phyloP scores from a whole-genome alignment of 2,888 invertebrate species.

The Uropetala carovei region DNA sequence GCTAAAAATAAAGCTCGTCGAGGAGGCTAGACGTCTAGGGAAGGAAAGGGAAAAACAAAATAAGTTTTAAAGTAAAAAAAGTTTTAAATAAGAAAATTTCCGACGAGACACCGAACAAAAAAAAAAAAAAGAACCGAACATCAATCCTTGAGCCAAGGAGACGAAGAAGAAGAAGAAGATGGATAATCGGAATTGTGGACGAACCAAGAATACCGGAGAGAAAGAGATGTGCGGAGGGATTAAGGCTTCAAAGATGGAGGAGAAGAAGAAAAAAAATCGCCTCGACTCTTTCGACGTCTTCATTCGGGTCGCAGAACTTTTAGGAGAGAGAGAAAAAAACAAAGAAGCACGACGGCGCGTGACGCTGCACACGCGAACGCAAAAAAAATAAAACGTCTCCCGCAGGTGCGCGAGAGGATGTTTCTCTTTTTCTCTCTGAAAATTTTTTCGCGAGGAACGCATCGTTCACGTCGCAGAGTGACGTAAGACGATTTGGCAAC shows the following conservation, averaged over 20 bases:
- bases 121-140: too few species aligned
- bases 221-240: neutral
- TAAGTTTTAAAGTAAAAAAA: neutral
- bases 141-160: neutral
- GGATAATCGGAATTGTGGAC: neutral
- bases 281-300: neutral
- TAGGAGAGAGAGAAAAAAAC: neutral
- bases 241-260: slow-evolving; percentile 14
- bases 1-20: neutral
- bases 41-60: neutral
- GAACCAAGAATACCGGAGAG: neutral
- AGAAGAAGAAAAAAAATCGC: neutral
- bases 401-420: neutral
- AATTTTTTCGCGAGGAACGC: neutral
- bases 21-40: neutral
- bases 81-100: too few species aligned
- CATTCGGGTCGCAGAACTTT: neutral
- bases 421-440: neutral
- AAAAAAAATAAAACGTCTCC: neutral
- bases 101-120: too few species aligned
- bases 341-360: neutral
- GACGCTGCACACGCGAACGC: neutral
- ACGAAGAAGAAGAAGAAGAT: neutral
- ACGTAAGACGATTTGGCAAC: neutral
- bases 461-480: neutral